A percentile compares a stretch with the other conserved stretches of the same genome.
Evolutionary conservation across 2,797 vertebrate species (phyloP).

Genomic region (Lophius americanus): DNA sequence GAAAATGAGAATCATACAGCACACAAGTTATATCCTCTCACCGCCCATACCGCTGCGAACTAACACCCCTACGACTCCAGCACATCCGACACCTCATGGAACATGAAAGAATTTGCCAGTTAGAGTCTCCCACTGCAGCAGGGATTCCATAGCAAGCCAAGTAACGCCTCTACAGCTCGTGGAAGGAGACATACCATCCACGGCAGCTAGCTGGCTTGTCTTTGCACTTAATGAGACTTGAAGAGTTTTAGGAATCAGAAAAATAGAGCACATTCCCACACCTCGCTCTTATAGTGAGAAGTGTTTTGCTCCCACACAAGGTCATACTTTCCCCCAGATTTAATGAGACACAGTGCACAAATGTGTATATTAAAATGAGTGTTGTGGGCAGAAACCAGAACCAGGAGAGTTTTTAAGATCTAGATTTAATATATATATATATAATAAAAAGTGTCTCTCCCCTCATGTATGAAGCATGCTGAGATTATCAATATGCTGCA

Average conservation of each 20-base stretch:
- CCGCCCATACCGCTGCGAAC: constrained; percentile 5
- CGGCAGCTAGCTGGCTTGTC: constrained; percentile 65
- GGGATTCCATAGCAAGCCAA: constrained; percentile 54
- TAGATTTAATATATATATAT: constrained; percentile 64
- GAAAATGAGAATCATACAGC: no score
- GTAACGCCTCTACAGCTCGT: constrained; percentile 42
- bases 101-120: constrained; percentile 41
- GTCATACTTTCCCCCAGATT: constrained; percentile 49
- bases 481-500: constrained; percentile 26
- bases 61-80: constrained; percentile 35
- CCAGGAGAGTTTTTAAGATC: constrained; percentile 44
- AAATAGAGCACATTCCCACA: constrained; percentile 57
- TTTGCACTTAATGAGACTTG: constrained; percentile 69
- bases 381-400: constrained; percentile 48
- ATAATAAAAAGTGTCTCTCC: constrained; percentile 49
- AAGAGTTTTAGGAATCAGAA: constrained; percentile 59
- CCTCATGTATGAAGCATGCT: constrained; percentile 24
- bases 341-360: constrained; percentile 54
- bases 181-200: constrained; percentile 58
- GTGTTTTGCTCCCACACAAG: constrained; percentile 47
- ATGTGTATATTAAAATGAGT: constrained; percentile 53
- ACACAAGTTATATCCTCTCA: background rate
- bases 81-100: constrained; percentile 39
- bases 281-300: constrained; percentile 39
- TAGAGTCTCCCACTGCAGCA: constrained; percentile 37